These are phyloP conservation scores for Pterois miles DNA, from an alignment of 2,797 vertebrate genomes.

Conservation along the genomic window DNA sequence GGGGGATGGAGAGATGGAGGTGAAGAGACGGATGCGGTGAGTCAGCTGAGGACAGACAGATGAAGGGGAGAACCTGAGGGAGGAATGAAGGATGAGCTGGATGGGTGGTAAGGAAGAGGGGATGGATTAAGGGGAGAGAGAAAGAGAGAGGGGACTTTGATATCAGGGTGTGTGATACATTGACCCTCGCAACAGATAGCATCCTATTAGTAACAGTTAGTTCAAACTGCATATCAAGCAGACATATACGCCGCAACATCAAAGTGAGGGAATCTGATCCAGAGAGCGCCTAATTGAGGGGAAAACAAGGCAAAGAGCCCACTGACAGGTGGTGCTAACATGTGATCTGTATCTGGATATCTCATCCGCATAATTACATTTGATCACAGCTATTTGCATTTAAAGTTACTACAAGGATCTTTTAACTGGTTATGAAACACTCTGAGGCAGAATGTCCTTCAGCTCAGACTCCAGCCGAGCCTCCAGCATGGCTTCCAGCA, in stretches of 20 bases:
- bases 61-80: slow-evolving; percentile 44
- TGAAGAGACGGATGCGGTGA: slow-evolving; percentile 15
- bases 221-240: slow-evolving; percentile 30
- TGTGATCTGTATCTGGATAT: not conserved
- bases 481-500: too few relatives aligned
- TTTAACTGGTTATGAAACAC: not conserved
- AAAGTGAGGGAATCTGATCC: slow-evolving; percentile 16
- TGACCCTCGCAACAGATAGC: slow-evolving; percentile 32
- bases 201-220: slow-evolving; percentile 38
- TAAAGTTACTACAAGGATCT: not conserved
- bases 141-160: slow-evolving; percentile 28
- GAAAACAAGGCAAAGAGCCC: slow-evolving; percentile 11
- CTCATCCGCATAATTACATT: not conserved
- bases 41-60: slow-evolving; percentile 46
- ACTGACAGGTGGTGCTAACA: not conserved
- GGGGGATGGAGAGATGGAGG: slow-evolving; percentile 1
- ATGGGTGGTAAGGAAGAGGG: slow-evolving; percentile 1
- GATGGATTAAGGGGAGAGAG: not conserved
- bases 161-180: not conserved
- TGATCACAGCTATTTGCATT: not conserved
- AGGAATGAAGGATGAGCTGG: slow-evolving; percentile 29
- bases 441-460: not conserved
- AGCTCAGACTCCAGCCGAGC: not conserved
- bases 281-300: slow-evolving; percentile 22
- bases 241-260: slow-evolving; percentile 2